Evolutionary conservation across 1,140 invertebrate species (phyloP).

Genomic region (Arion vulgaris): DNA sequence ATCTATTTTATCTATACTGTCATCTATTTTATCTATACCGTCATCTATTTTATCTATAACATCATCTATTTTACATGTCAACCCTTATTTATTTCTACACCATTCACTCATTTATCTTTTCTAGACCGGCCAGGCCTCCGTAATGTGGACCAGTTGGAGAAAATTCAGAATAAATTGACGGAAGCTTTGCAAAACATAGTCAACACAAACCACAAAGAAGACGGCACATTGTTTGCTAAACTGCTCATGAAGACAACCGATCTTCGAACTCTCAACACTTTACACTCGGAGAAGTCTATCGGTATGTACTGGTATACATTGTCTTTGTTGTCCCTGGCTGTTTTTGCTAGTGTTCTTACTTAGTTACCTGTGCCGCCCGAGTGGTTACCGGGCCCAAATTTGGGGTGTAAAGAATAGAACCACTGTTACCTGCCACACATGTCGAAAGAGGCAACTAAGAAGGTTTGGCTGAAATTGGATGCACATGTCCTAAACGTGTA

Average conservation of each 20-base stretch:
- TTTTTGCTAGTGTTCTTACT: background rate
- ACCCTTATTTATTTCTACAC: too few relatives aligned
- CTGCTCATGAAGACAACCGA: slow-evolving; percentile 95
- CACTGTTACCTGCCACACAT: too few relatives aligned
- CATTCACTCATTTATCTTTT: background rate
- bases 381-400: too few relatives aligned
- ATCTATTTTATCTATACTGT: too few relatives aligned
- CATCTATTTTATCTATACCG: too few relatives aligned
- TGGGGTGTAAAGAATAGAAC: too few relatives aligned
- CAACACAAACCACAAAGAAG: slow-evolving; percentile 80
- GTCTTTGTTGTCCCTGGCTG: background rate
- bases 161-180: slow-evolving; percentile 91
- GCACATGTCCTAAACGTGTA: too few relatives aligned
- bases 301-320: slow-evolving; percentile 73
- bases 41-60: too few relatives aligned
- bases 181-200: slow-evolving; percentile 89
- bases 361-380: too few relatives aligned
- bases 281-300: slow-evolving; percentile 95
- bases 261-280: slow-evolving; percentile 92
- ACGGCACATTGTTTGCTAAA: slow-evolving; percentile 83
- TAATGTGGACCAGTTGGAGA: slow-evolving; percentile 91
- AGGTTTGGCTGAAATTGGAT: too few relatives aligned
- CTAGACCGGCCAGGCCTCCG: slow-evolving; percentile 90
- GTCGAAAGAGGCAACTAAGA: too few relatives aligned
- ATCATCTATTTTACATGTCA: too few relatives aligned